phyloP scores from a whole-genome alignment of 2,888 invertebrate genomes.

The Dryadula phaetusa region DNA sequence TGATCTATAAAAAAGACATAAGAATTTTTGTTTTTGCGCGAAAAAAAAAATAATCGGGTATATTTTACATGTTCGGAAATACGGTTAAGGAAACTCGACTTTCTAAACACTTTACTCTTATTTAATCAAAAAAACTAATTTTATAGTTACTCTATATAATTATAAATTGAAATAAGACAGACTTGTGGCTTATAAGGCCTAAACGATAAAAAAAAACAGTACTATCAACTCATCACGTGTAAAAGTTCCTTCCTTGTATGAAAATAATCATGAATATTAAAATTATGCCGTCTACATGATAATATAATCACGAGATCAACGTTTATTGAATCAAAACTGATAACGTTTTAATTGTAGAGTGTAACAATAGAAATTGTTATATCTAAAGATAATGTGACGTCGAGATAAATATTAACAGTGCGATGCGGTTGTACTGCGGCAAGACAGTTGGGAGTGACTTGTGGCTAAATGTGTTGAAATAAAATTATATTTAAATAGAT shows the following conservation, averaged over 20 bases:
- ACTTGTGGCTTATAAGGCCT: too few relatives aligned
- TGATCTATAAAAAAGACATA: too few relatives aligned
- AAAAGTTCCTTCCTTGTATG: not conserved
- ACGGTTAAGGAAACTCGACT: too few relatives aligned
- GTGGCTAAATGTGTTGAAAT: not conserved
- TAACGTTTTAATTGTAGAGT: slow-evolving; percentile 32
- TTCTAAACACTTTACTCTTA: too few relatives aligned
- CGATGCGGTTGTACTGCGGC: slow-evolving; percentile 48
- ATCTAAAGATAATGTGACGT: slow-evolving; percentile 45
- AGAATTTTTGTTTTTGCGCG: too few relatives aligned
- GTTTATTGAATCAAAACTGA: slow-evolving; percentile 34
- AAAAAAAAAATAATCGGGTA: too few relatives aligned
- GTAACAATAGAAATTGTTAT: slow-evolving; percentile 48
- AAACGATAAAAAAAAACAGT: not conserved
- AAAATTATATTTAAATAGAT: slow-evolving; percentile 3
- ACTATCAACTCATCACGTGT: not conserved
- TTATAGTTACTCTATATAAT: too few relatives aligned
- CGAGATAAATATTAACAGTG: slow-evolving; percentile 32
- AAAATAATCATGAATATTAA: slow-evolving; percentile 8
- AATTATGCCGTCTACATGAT: slow-evolving; percentile 4
- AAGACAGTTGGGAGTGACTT: slow-evolving; percentile 14
- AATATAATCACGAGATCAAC: slow-evolving; percentile 17
- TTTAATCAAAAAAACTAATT: too few relatives aligned
- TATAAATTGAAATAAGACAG: too few relatives aligned
- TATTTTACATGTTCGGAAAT: too few relatives aligned